Base-by-base conservation (phyloP, 1,140 invertebrate species). In the Hesperophylax magnus region DNA sequence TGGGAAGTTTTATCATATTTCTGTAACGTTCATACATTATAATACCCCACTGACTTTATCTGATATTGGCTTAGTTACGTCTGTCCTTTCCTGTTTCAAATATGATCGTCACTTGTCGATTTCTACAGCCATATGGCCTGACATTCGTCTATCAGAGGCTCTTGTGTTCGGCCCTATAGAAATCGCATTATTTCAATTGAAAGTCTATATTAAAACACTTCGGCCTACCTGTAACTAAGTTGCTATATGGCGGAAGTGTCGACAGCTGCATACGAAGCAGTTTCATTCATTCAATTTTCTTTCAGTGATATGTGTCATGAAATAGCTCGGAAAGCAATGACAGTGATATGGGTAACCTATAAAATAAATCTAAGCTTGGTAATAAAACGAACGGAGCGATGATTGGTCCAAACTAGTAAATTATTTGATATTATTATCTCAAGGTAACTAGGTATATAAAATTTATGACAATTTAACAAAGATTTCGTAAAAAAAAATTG, bases 181-280 rank as follows among this genome's bases (percentile, higher is more conserved):
- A 81, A 81, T 81, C 27, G 72, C 60, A 67, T 81, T 77, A 81
- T 81, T 81, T 76, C 61, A 34, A 22, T 67, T 6, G 58, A 65
- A 76, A 63, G 24, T 34, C 47, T 60, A 67, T 75, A 81, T 81
- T 81, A 76, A 76, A 77, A 27, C 74, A 27, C 47, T 18, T 65
- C 18, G 31, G 56, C 52, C 54, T 77, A 77, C 74, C 74, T 77
- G 74, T 47, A 20, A 5, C 22, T 14, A 47, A 47, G 11, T 47
- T 47, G 39, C 39, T 47, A 14, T 47, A 47, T 47, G 11, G 39
- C 3, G 56, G n/a, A 15, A 34, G 31, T 20, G 34, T 47, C n/a
- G 74, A 22, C 31, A 71, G 67, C 47, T 72, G 69, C 47, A 61
- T 22, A 31, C 31, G 24, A 18, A 63, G 47, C 34, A 22, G 31